Evolutionary conservation across 2,113 vertebrate genomes (phyloP).

Genomic region (Onychostoma macrolepis): DNA sequence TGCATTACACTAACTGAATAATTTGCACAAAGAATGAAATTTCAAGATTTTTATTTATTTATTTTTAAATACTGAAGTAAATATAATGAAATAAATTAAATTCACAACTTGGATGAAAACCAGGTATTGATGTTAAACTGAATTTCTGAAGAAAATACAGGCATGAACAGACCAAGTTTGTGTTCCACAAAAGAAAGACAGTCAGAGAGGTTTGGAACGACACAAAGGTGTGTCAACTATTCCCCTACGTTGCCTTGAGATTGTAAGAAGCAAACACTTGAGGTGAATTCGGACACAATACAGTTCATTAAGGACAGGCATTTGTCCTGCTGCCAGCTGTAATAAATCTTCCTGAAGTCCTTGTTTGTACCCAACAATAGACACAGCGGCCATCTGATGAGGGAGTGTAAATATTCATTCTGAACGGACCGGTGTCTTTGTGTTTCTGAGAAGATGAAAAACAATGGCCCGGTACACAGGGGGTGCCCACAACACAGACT

Average conservation of each 20-base stretch:
- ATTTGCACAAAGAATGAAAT: no score
- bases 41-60: no score
- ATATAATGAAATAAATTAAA: neutral
- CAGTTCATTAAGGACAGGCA: constrained; percentile 18
- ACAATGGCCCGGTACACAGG: constrained; percentile 6
- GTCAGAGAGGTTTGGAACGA: neutral
- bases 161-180: neutral
- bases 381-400: constrained; percentile 22
- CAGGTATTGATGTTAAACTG: neutral
- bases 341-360: constrained; percentile 30
- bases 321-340: constrained; percentile 14
- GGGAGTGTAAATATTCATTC: constrained; percentile 26
- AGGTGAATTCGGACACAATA: constrained; percentile 32
- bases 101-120: neutral
- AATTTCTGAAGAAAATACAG: neutral
- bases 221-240: neutral
- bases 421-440: constrained; percentile 16
- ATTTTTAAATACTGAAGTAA: neutral
- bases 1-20: no score
- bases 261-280: neutral
- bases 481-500: constrained; percentile 28
- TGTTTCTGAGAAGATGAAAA: constrained; percentile 26
- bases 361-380: constrained; percentile 34
- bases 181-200: neutral
- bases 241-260: neutral